Conservation (phyloP, 2,113 vertebrate genomes). For the Lota lota region DNA sequence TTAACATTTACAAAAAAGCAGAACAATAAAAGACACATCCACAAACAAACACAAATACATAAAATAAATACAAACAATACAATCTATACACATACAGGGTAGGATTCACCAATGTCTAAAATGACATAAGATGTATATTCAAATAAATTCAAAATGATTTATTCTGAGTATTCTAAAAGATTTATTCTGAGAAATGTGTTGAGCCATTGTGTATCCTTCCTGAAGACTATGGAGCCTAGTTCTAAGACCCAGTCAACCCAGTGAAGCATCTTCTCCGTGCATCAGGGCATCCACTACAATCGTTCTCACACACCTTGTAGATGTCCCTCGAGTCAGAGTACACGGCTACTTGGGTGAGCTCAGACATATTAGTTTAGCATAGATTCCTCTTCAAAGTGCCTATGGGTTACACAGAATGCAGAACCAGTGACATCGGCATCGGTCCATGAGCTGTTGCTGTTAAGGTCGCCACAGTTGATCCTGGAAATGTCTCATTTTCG, state of each 20-base stretch:
- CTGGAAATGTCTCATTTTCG: too few species aligned
- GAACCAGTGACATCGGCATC: background rate
- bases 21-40: too few species aligned
- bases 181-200: too few species aligned
- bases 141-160: background rate
- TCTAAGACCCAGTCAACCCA: background rate
- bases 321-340: constrained; percentile 60
- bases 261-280: background rate
- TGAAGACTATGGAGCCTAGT: too few species aligned
- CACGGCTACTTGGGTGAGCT: constrained; percentile 63
- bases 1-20: too few species aligned
- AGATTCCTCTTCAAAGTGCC: background rate
- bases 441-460: background rate
- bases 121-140: background rate
- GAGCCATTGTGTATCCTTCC: background rate
- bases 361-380: constrained; percentile 49
- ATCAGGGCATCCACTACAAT: background rate
- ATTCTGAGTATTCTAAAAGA: too few species aligned
- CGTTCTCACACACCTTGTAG: constrained; percentile 61
- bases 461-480: too few species aligned
- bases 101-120: background rate
- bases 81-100: background rate
- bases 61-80: background rate
- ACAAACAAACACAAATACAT: too few species aligned
- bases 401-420: background rate